Evolutionary conservation across 2,797 vertebrate genomes (phyloP).

Genomic region (Acestrorhynchus altus): DNA sequence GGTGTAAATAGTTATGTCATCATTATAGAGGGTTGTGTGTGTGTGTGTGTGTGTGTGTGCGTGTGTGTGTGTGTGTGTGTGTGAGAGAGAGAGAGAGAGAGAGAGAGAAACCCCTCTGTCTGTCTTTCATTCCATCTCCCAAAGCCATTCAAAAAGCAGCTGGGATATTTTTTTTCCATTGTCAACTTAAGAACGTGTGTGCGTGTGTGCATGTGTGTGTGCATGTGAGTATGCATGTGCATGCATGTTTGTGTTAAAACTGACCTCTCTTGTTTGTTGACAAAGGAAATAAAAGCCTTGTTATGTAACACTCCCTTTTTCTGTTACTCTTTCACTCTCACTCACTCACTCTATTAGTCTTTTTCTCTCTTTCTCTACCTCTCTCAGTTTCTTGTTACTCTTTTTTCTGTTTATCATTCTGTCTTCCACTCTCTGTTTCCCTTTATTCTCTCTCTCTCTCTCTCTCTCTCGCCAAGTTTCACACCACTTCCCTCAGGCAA

Average conservation of each 20-base stretch:
- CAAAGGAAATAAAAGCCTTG: conserved; percentile 61
- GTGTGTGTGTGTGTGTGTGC: not conserved
- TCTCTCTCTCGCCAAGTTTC: conserved; percentile 70
- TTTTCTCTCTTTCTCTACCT: conserved; percentile 10
- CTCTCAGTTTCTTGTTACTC: conserved; percentile 21
- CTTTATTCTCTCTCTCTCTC: conserved; percentile 23
- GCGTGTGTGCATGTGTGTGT: conserved; percentile 16
- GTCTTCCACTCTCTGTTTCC: not conserved
- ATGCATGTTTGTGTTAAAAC: conserved; percentile 55
- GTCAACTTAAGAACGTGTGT: not conserved
- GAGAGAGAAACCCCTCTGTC: conserved; percentile 9
- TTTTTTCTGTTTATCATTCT: not conserved
- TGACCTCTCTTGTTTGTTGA: conserved; percentile 58
- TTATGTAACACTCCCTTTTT: conserved; percentile 69
- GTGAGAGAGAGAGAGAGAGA: too few species aligned
- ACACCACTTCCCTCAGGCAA: conserved; percentile 74
- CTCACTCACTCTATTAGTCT: conserved; percentile 29
- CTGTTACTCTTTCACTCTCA: conserved; percentile 2
- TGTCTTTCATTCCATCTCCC: not conserved
- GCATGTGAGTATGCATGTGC: conserved; percentile 41
- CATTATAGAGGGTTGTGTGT: too few species aligned
- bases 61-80: not conserved
- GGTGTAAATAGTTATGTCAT: too few species aligned
- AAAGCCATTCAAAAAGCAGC: not conserved
- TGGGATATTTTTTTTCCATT: not conserved